phyloP scores from a whole-genome alignment of 2,888 invertebrate genomes.

The Dorcus parallelipipedus region DNA sequence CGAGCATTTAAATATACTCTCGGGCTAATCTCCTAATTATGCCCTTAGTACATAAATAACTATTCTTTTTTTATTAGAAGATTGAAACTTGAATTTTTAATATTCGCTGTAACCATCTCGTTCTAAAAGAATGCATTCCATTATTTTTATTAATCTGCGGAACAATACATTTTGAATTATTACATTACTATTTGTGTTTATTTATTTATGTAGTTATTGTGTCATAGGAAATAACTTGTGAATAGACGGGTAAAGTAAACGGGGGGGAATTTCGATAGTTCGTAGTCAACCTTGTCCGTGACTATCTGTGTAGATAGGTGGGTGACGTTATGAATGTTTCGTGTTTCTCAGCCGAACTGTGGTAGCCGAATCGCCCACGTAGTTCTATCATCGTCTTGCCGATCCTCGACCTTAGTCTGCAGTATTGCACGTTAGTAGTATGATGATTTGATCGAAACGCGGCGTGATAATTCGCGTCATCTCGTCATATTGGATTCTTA shows the following conservation, averaged over 20 bases:
- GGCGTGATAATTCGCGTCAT: slow-evolving; percentile 9
- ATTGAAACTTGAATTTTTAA: too few relatives aligned
- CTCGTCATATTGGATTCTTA: slow-evolving; percentile 28
- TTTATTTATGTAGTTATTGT: too few relatives aligned
- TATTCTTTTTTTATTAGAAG: too few relatives aligned
- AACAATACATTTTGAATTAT: background rate
- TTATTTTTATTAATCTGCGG: too few relatives aligned
- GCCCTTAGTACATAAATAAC: too few relatives aligned
- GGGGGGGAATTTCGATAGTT: slow-evolving; percentile 11
- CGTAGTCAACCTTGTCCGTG: slow-evolving; percentile 15
- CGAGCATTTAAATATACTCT: too few relatives aligned
- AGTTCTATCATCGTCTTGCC: background rate
- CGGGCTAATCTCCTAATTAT: too few relatives aligned
- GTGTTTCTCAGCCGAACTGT: background rate
- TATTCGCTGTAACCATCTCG: too few relatives aligned
- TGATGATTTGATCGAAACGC: slow-evolving; percentile 1
- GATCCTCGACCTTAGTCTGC: background rate
- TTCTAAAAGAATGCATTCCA: too few relatives aligned
- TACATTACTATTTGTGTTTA: too few relatives aligned
- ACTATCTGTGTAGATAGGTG: background rate
- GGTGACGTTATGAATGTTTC: background rate
- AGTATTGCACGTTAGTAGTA: background rate
- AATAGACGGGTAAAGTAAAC: background rate
- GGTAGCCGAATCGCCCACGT: slow-evolving; percentile 7
- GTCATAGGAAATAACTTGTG: too few relatives aligned